Base-by-base conservation (phyloP, 2,888 invertebrate species). In the Cheilosia impressa region DNA sequence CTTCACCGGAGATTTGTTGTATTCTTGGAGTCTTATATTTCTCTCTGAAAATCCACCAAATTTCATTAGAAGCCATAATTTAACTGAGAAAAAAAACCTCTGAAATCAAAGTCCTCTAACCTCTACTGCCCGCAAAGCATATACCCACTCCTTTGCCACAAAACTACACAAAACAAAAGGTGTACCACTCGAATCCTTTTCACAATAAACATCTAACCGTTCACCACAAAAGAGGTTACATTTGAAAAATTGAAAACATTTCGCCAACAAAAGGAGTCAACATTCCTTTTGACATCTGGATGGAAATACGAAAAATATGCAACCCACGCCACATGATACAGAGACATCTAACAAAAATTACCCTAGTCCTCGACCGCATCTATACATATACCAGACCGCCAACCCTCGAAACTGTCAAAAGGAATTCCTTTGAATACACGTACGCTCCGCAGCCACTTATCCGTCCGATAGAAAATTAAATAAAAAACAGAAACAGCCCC, bases 341-440 rank as follows among this genome's bases (percentile, higher is more conserved):
- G 47, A 76, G 65, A 69, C 69, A 71, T 76, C 66, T 47, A 47
- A 80, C 57, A 72, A 57, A 72, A 27, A 63, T 62, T 65, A 63
- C 75, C 69, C 58, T 24, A 65, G 38, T 71, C 69, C 75, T 75
- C 73, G 60, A 80, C 84, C 72, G 47, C 58, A 71, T 66, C 53
- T 52, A 62, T 62, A 45, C 50, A n/a, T 63, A 68, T 41, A 13
- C 19, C 62, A n/a, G 38, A 43, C n/a, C 55, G 34, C 57, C 76
- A 81, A 76, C 81, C 81, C 85, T 81, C 22, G 66, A 76, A 81
- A 85, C 85, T 81, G 85, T 85, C 85, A 85, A 85, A 81, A 85
- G 81, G 85, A 71, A 85, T 85, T 76, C 81, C 52, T 81, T 85
- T 81, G 65, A 85, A 76, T 55, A 24, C 10, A 47, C 47, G 4